phyloP scores from a whole-genome alignment of 2,888 invertebrate genomes.

The Drepana falcataria region DNA sequence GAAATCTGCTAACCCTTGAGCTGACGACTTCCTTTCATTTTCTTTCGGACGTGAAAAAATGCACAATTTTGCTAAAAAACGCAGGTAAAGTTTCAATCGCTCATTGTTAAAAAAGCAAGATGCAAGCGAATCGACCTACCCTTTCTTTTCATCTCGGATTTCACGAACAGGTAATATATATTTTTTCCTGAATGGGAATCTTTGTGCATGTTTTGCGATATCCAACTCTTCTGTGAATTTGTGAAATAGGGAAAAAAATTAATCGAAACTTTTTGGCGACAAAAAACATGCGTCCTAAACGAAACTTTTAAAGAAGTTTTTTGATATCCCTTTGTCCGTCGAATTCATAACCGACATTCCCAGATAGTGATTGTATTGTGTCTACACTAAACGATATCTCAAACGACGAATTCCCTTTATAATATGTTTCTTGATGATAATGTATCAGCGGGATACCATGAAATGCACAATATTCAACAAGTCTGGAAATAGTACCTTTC shows the following conservation, averaged over 20 bases:
- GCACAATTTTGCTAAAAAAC: constrained; percentile 50
- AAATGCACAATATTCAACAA: constrained; percentile 54
- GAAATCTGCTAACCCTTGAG: constrained; percentile 66
- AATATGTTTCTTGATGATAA: constrained; percentile 65
- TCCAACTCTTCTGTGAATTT: constrained; percentile 63
- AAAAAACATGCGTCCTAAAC: constrained; percentile 60
- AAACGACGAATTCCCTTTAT: constrained; percentile 51
- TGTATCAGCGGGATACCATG: constrained; percentile 68
- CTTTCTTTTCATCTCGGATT: constrained; percentile 73
- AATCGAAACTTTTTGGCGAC: constrained; percentile 56
- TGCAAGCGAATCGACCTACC: constrained; percentile 58
- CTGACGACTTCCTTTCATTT: constrained; percentile 65
- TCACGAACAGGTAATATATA: constrained; percentile 74
- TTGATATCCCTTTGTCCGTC: constrained; percentile 66
- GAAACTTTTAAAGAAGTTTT: constrained; percentile 56
- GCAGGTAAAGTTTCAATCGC: constrained; percentile 48
- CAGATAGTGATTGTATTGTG: constrained; percentile 69
- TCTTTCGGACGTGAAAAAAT: constrained; percentile 57
- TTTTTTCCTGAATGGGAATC: constrained; percentile 62
- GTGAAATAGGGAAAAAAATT: constrained; percentile 57
- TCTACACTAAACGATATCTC: constrained; percentile 60
- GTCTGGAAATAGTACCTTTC: constrained; percentile 47
- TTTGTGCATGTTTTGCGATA: constrained; percentile 69
- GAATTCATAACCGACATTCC: constrained; percentile 73
- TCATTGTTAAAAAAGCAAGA: constrained; percentile 51